These are phyloP conservation scores for Gallinago stenura DNA, from an alignment of 2,797 vertebrate species.

Conservation along the genomic window DNA sequence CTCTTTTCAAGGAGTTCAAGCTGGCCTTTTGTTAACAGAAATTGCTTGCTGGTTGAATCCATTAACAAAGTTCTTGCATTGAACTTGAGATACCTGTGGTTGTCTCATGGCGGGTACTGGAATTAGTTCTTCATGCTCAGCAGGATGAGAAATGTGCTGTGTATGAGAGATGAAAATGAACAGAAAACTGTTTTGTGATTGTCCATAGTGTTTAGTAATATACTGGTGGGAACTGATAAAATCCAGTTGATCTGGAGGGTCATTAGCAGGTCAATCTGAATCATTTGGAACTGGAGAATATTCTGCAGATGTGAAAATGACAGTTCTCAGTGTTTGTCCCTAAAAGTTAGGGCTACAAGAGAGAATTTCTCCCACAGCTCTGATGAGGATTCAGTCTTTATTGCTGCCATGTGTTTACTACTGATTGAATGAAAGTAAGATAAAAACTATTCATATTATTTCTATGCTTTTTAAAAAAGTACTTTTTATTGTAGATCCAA, in stretches of 20 bases:
- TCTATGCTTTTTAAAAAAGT: neutral
- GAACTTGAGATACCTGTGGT: neutral
- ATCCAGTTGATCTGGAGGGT: neutral
- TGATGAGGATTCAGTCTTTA: neutral
- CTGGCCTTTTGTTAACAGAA: constrained; percentile 43
- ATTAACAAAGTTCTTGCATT: neutral
- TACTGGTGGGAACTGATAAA: neutral
- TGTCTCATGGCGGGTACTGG: neutral
- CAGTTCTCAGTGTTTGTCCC: neutral
- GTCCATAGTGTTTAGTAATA: neutral
- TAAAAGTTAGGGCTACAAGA: neutral
- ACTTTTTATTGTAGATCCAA: neutral
- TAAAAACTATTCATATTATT: neutral
- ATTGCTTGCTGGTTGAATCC: constrained; percentile 29
- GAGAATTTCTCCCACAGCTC: neutral
- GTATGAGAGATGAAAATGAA: neutral
- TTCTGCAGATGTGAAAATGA: neutral
- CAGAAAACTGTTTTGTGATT: neutral
- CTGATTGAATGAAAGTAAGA: neutral
- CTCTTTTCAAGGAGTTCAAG: constrained; percentile 10
- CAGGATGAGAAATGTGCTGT: neutral
- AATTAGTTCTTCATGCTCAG: neutral
- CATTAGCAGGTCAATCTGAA: neutral
- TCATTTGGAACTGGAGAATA: neutral
- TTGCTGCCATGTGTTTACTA: neutral